Percentiles rank a stretch among this genome's conserved stretches.
phyloP scores from a whole-genome alignment of 2,113 vertebrate genomes.

The Paedocypris sp. region DNA sequence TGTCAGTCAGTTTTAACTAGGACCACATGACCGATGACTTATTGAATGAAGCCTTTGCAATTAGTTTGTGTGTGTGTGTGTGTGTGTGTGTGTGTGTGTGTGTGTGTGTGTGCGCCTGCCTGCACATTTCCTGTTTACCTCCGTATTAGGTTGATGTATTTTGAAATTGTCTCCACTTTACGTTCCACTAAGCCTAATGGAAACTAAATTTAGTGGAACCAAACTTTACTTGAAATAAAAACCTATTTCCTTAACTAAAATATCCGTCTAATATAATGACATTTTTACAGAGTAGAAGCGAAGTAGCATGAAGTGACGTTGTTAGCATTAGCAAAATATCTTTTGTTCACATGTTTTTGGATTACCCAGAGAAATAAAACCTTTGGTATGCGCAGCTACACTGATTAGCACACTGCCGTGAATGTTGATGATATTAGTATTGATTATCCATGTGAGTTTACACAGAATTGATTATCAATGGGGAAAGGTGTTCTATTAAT shows the following conservation, averaged over 20 bases:
- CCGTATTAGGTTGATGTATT: no score
- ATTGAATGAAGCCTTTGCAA: slow-evolving; percentile 4
- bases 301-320: no score
- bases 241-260: no score
- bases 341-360: background rate
- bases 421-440: slow-evolving; percentile 24
- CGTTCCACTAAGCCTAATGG: no score
- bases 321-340: background rate
- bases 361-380: background rate
- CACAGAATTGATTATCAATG: slow-evolving; percentile 13
- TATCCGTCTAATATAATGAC: no score
- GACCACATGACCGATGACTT: background rate
- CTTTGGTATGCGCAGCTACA: background rate
- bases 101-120: no score
- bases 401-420: background rate
- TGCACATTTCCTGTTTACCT: no score
- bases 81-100: no score
- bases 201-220: no score
- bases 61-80: background rate
- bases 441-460: slow-evolving; percentile 8
- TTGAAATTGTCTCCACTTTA: no score
- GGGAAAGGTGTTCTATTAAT: slow-evolving; percentile 26
- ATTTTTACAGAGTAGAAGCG: no score
- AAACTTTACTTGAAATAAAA: no score
- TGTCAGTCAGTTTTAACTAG: background rate